Evolutionary conservation across 1,140 invertebrate genomes (phyloP), one percentile per base, ranked within the genome.

Genomic region (Ips nitidus): DNA sequence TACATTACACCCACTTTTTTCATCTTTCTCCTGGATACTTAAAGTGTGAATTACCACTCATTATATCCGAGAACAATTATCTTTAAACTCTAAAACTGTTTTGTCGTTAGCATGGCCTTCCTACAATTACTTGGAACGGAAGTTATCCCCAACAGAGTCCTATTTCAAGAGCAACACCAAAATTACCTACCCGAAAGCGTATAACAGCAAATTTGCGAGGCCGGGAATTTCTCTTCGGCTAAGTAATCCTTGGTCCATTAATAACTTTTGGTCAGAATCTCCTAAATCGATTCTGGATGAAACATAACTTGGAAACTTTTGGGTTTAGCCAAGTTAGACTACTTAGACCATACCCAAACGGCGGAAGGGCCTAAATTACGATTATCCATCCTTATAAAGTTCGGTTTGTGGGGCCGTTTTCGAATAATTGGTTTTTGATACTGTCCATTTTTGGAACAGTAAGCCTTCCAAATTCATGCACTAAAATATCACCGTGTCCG

Each of bases 181-280:
- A 58, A 58, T 58, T 58, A 41, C 56, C 56, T 40, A 41, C 52
- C 52, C n/a, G 6, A 55, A 55, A 55, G n/a, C 1, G 37, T 55
- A 55, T 55, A 60, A n/a, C 58, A 7, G 58, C 8, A 45, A 60
- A 60, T 60, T 60, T 60, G 42, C 42, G 41, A 60, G 58, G 39
- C 45, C 43, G 42, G 58, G 38, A 60, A 45, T 60, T 60, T 60
- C 58, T 43, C 58, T 7, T 43, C 7, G 58, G 42, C 42, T 39
- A 45, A 60, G 7, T 43, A 60, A 60, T 60, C 58, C 45, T 47
- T 45, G 37, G 41, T 39, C 41, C 58, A 60, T 60, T 60, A 60
- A 60, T 60, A 60, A 60, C 58, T 60, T 60, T 47, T 47, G 58
- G 58, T 60, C 42, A 60, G 58, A 36, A 60, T 45, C 56, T 43